A percentile compares a stretch with the other conserved stretches of the same genome.
Conservation (phyloP, 2,888 invertebrate genomes). For the Siphonodentalium dalli region DNA sequence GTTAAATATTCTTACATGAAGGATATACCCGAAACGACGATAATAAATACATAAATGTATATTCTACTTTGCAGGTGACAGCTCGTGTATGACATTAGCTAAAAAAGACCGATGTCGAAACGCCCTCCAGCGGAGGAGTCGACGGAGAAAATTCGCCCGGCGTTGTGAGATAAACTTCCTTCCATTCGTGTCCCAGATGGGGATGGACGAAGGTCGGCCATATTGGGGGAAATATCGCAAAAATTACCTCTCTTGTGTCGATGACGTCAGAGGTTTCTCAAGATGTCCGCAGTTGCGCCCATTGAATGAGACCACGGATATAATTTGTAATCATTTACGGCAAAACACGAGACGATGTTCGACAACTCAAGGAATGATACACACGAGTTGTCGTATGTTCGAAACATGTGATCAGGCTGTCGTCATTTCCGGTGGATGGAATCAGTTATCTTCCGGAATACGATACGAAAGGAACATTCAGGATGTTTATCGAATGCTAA, state of each 20-base stretch:
- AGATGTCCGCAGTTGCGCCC: conserved; percentile 63
- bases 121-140: conserved; percentile 53
- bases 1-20: no score
- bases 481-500: conserved; percentile 64
- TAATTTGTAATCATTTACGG: conserved; percentile 66
- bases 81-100: conserved; percentile 66
- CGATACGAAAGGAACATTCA: conserved; percentile 61
- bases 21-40: no score
- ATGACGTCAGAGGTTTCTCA: conserved; percentile 59
- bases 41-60: neutral
- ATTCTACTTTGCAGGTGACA: conserved; percentile 53
- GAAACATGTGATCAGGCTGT: conserved; percentile 69
- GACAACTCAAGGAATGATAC: conserved; percentile 61
- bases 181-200: conserved; percentile 64
- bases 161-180: conserved; percentile 68
- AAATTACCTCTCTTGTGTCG: conserved; percentile 55
- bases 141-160: conserved; percentile 55
- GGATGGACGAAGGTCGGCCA: conserved; percentile 22
- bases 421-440: conserved; percentile 69
- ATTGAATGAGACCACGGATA: conserved; percentile 59
- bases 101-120: conserved; percentile 67
- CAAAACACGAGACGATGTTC: conserved; percentile 67
- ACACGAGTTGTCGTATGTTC: conserved; percentile 65
- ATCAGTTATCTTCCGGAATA: conserved; percentile 63
- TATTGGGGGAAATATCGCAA: conserved; percentile 26